These are phyloP conservation scores for Lepus europaeus DNA, from an alignment of 2,113 vertebrate genomes.

Conservation along the genomic window DNA sequence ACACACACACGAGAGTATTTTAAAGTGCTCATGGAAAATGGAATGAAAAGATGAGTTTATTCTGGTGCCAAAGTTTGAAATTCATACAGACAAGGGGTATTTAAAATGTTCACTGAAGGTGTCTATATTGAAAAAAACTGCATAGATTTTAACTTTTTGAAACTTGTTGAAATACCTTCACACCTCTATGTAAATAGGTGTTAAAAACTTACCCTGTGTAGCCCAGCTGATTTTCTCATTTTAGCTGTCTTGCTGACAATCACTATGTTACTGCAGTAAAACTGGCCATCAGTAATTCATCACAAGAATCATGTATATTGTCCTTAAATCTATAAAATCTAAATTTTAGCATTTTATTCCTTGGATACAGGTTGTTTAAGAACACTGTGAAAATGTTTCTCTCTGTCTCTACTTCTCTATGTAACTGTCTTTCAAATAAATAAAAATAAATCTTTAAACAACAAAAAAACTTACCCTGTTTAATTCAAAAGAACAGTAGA, in stretches of 20 bases:
- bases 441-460: too few relatives aligned
- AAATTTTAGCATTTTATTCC: not conserved
- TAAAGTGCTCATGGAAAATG: too few relatives aligned
- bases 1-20: too few relatives aligned
- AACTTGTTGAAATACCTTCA: too few relatives aligned
- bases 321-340: constrained; percentile 22
- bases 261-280: not conserved
- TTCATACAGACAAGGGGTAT: too few relatives aligned
- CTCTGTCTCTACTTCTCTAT: too few relatives aligned
- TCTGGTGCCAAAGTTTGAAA: too few relatives aligned
- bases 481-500: not conserved
- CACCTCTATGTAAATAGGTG: not conserved
- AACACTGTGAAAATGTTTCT: not conserved
- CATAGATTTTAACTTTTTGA: too few relatives aligned
- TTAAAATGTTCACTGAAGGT: too few relatives aligned
- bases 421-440: too few relatives aligned
- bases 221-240: not conserved
- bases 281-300: not conserved
- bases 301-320: not conserved
- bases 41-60: too few relatives aligned
- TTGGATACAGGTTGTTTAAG: constrained; percentile 26
- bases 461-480: not conserved
- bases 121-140: too few relatives aligned
- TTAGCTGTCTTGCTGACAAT: not conserved
- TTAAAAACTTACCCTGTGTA: not conserved